A percentile compares a stretch with the other conserved stretches of the same genome.
These are phyloP conservation scores for Drosophila arizonae DNA, from an alignment of 1,140 invertebrate genomes.

Conservation along the genomic window DNA sequence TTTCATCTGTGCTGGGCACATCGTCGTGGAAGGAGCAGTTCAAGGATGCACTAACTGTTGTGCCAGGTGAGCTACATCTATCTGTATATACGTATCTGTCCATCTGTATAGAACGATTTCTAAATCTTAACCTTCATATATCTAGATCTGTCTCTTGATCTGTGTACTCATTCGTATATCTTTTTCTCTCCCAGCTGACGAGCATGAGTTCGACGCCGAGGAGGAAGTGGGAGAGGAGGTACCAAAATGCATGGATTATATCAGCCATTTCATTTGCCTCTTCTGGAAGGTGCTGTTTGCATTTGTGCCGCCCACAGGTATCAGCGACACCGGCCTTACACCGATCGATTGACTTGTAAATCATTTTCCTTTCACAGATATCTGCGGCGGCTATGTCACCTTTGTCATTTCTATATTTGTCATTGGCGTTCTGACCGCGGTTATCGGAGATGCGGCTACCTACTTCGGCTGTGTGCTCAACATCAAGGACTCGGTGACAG, in stretches of 20 bases:
- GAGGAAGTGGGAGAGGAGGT: slow-evolving; percentile 83
- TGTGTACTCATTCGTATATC: no score
- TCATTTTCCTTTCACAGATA: slow-evolving; percentile 84
- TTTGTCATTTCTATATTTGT: slow-evolving; percentile 96
- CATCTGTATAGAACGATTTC: background rate
- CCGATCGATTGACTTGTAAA: background rate
- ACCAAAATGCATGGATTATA: slow-evolving; percentile 93
- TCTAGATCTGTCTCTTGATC: background rate
- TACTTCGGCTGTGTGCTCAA: slow-evolving; percentile 99
- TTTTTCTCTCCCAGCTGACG: slow-evolving; percentile 45
- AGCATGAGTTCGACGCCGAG: slow-evolving; percentile 63
- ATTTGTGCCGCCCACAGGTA: slow-evolving; percentile 98
- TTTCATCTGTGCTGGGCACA: slow-evolving; percentile 96
- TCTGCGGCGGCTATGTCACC: slow-evolving; percentile 95
- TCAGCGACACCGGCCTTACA: slow-evolving; percentile 37
- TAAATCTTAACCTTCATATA: background rate
- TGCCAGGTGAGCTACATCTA: slow-evolving; percentile 87
- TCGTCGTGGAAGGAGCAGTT: slow-evolving; percentile 99
- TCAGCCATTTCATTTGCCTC: slow-evolving; percentile 97
- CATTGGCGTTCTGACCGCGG: slow-evolving; percentile 96
- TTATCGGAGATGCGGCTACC: slow-evolving; percentile 98
- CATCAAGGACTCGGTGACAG: slow-evolving; percentile 97
- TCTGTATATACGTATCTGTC: no score
- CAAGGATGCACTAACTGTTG: slow-evolving; percentile 96
- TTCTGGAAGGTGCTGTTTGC: slow-evolving; percentile 99